Evolutionary conservation across 1,140 invertebrate genomes (phyloP), one percentile per base, ranked within the genome.

Genomic region (Diploscapter pachys): DNA sequence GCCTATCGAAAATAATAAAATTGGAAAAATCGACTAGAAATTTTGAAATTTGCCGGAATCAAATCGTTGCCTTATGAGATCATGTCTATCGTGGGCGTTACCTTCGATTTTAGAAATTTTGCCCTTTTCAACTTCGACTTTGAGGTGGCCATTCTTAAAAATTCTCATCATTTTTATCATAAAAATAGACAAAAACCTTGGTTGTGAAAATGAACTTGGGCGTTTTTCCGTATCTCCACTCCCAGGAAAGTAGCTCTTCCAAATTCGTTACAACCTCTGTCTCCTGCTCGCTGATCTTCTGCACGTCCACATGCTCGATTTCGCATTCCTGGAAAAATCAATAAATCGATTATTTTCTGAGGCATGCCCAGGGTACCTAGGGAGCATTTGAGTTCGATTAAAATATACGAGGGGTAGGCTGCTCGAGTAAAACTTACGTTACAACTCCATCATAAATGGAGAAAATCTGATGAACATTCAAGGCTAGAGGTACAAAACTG

Each of bases 141-240:
- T 31, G 31, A 31, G 31, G 31, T 31, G 31, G 31, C 31, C 31
- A 31, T 31, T 31, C 31, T 31, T 31, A 31, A 31, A 31, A 31
- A 31, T 31, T 31, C 31, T 31, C 31, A 31, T 31, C 31, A 31
- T 31, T 31, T 31, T 31, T 31, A 31, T 31, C 31, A 31, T 31
- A 31, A 31, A 31, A 31, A 31, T 1, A 31, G 1, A 31, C 31
- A 31, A 31, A 31, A 31, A 31, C 31, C 31, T 31, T 31, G 31
- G 31, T 31, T 31, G 31, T 31, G 31, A 31, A 31, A 31, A 31
- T 71, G 63, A 83, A 83, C 65, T 78, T 81, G 6, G 82, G 82
- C 4, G 81, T 83, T 63, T 80, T 80, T 4, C 72, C 83, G 71
- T 79, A 84, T 5, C 80, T 71, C 82, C 82, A 83, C 11, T 81